Evolutionary conservation across 1,140 invertebrate species (phyloP).

Genomic region (Drosophila melanogaster): DNA sequence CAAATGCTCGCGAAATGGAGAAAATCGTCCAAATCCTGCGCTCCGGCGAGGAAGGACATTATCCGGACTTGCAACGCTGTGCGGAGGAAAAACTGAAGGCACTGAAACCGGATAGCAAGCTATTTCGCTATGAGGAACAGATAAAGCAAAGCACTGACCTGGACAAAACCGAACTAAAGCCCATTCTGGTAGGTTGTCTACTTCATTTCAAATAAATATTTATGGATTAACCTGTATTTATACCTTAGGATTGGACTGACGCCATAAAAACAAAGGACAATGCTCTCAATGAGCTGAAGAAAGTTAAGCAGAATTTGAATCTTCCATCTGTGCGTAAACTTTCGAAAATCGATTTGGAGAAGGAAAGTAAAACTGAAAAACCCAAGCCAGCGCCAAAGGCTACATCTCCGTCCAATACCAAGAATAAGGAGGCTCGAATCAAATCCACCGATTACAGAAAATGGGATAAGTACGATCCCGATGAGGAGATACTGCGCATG

Average conservation of each 20-base stretch:
- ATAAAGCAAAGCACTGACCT: conserved; percentile 64
- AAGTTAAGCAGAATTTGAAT: conserved; percentile 22
- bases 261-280: conserved; percentile 85
- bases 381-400: neutral
- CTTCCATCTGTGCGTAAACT: conserved; percentile 64
- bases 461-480: conserved; percentile 90
- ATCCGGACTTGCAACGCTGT: conserved; percentile 86
- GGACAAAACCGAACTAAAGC: conserved; percentile 78
- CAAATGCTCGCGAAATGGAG: conserved; percentile 86
- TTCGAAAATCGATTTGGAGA: conserved; percentile 54
- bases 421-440: conserved; percentile 35
- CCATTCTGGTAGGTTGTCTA: conserved; percentile 54
- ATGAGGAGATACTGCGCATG: conserved; percentile 88
- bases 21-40: conserved; percentile 87
- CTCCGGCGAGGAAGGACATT: conserved; percentile 89
- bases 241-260: conserved; percentile 82
- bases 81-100: conserved; percentile 86
- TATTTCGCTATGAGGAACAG: conserved; percentile 85
- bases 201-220: no score
- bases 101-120: conserved; percentile 86
- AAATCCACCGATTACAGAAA: conserved; percentile 87
- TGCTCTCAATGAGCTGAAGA: conserved; percentile 73
- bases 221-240: no score
- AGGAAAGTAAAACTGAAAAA: neutral
- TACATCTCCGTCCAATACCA: neutral